Evolutionary conservation across 2,888 invertebrate species (phyloP), one percentile per base, ranked within the genome.

Genomic region (Zelleria hepariella): DNA sequence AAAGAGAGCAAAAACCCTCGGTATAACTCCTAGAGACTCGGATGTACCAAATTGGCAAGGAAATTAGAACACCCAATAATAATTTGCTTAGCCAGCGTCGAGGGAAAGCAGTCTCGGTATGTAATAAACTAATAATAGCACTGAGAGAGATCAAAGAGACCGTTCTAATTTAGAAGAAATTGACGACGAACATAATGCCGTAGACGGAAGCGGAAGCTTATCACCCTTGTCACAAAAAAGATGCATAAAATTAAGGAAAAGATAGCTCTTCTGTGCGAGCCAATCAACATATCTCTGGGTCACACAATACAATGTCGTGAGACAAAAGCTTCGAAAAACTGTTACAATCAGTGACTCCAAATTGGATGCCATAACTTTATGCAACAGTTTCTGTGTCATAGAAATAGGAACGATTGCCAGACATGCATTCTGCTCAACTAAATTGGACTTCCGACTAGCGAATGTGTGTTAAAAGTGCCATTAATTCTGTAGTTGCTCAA

Each of bases 201-300:
- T 42, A 42, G 15, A 42, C 32, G 32, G 32, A 42, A 42, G 32
- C 32, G 15, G n/a, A n/a, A n/a, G n/a, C n/a, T 15, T 42, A 42
- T 42, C 32, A 42, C 32, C 6, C 15, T 15, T 42, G 32, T 42
- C 10, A 42, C 32, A 15, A 42, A 4, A 42, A 42, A 42, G 21
- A 51, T 51, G 21, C 32, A 52, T 20, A 26, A 58, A 42, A 21
- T 42, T 63, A 66, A 78, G 82, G 81, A 82, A 82, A 79, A 76
- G 74, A 77, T 73, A 74, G 75, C 72, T 54, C 23, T 32, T 51
- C 8, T 4, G n/a, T 42, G 24, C 18, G n/a, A 26, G 18, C 24
- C 54, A 54, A 54, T 54, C n/a, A 24, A 23, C 23, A 54, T 27
- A 5, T 54, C n/a, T 25, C 15, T 54, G 27, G 54, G 54, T 54